Conservation (phyloP, 2,888 invertebrate species). For the Andrena bicolor region DNA sequence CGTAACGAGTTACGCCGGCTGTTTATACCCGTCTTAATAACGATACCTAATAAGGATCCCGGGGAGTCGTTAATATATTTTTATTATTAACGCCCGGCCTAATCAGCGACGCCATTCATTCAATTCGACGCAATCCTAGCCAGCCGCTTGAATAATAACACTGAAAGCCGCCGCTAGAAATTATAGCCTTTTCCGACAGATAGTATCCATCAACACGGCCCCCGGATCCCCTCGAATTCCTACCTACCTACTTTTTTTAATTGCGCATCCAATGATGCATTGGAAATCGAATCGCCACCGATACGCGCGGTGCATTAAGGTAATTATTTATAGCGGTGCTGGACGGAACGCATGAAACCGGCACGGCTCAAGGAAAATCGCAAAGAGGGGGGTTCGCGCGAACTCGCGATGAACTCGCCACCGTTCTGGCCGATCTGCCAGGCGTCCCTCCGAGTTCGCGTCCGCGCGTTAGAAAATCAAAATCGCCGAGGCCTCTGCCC, state of each 20-base stretch:
- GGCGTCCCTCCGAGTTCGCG: not conserved
- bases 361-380: not conserved
- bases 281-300: slow-evolving; percentile 36
- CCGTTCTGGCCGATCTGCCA: not conserved
- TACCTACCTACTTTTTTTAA: slow-evolving; percentile 8
- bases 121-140: slow-evolving; percentile 1
- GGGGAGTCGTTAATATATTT: slow-evolving; percentile 9
- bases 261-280: slow-evolving; percentile 18
- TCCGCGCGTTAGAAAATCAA: slow-evolving; percentile 1
- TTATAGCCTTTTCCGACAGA: not conserved
- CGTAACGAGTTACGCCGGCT: slow-evolving; percentile 54
- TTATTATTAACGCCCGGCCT: slow-evolving; percentile 20
- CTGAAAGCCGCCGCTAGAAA: not conserved
- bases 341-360: slow-evolving; percentile 3
- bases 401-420: not conserved
- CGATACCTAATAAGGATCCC: slow-evolving; percentile 35
- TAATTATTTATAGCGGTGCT: slow-evolving; percentile 26
- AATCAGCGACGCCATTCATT: slow-evolving; percentile 15
- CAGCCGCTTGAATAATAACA: not conserved
- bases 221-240: not conserved
- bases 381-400: not conserved
- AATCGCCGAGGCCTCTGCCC: slow-evolving; percentile 9
- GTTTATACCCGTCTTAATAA: slow-evolving; percentile 26
- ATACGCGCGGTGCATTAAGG: not conserved
- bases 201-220: too few relatives aligned